Conservation (phyloP, 1,140 invertebrate species). For the Mylabris phalerata region DNA sequence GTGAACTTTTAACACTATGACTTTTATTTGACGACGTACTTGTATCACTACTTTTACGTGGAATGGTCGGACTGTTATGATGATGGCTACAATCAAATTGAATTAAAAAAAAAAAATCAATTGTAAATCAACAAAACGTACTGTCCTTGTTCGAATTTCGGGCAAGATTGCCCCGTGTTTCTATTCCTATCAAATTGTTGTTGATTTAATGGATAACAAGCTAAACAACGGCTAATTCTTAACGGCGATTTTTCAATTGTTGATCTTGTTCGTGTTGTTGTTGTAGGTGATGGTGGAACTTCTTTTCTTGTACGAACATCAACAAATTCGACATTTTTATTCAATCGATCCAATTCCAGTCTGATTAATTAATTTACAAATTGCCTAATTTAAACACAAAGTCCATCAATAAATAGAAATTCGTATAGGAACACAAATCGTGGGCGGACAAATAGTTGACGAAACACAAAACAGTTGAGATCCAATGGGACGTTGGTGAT, state of each 20-base stretch:
- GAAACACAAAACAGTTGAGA: neutral
- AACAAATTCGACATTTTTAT: neutral
- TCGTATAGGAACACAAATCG: neutral
- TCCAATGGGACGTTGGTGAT: neutral
- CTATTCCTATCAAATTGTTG: constrained; percentile 21
- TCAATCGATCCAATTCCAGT: neutral
- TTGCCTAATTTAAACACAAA: neutral
- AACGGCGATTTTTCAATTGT: constrained; percentile 13
- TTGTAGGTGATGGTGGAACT: neutral
- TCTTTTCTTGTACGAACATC: neutral
- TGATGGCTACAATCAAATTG: neutral
- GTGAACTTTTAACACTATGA: constrained; percentile 21
- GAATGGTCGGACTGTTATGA: constrained; percentile 33
- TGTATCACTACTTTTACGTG: constrained; percentile 31
- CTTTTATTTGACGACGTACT: constrained; percentile 26
- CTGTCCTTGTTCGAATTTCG: constrained; percentile 39
- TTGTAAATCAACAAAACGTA: constrained; percentile 21
- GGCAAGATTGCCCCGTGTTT: constrained; percentile 42
- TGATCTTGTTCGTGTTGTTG: neutral
- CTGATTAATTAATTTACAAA: neutral
- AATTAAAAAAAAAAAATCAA: constrained; percentile 7
- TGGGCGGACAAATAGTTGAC: neutral
- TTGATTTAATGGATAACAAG: constrained; percentile 25
- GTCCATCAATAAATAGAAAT: constrained; percentile 1
- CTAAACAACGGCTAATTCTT: constrained; percentile 29